Conservation (phyloP, 2,113 vertebrate species). For the Dipodomys merriami region DNA sequence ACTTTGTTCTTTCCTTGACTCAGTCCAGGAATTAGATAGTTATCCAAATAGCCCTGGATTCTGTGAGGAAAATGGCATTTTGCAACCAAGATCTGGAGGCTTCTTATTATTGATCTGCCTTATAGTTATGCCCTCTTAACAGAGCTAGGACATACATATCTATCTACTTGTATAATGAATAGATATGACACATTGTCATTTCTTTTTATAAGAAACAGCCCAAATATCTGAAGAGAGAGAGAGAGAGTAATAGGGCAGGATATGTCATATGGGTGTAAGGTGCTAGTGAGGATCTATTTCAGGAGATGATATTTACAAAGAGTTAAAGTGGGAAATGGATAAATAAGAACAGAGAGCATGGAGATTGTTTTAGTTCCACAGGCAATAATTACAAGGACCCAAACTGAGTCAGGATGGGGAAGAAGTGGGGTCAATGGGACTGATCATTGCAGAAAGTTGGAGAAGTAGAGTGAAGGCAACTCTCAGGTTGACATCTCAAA, state of each 20-base stretch:
- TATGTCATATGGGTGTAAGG: background rate
- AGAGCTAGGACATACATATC: background rate
- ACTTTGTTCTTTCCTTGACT: background rate
- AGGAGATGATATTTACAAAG: slow-evolving; percentile 19
- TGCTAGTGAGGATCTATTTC: background rate
- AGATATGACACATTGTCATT: background rate
- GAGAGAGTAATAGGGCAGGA: background rate
- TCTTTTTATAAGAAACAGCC: slow-evolving; percentile 4
- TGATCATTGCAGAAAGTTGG: background rate
- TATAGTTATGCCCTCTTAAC: background rate
- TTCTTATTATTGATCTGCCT: background rate
- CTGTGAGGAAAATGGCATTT: slow-evolving; percentile 5
- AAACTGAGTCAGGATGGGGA: background rate
- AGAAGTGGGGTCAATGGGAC: background rate
- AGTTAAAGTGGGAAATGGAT: background rate
- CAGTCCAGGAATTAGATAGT: background rate
- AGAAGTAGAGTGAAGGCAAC: background rate
- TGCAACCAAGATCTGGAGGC: background rate
- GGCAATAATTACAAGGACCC: background rate
- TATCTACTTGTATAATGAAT: slow-evolving; percentile 12
- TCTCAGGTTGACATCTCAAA: background rate
- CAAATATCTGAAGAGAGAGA: background rate
- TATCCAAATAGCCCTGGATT: background rate
- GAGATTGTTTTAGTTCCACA: slow-evolving; percentile 15
- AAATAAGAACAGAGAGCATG: background rate